These are phyloP conservation scores for Trachelipus rathkii DNA, from an alignment of 1,140 invertebrate species.

Conservation along the genomic window DNA sequence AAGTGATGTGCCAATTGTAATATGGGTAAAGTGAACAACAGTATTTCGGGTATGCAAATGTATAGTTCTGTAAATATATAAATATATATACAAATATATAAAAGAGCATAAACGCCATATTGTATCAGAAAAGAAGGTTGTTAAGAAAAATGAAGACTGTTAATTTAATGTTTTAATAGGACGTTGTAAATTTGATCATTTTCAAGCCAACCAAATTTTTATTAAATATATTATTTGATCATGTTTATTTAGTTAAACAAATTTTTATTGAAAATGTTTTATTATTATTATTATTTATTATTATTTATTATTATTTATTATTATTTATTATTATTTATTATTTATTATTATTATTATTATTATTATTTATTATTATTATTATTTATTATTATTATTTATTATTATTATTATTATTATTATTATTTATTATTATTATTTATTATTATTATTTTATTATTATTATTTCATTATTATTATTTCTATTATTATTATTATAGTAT, in stretches of 20 bases:
- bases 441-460: too few species aligned
- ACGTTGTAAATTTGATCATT: neutral
- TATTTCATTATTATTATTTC: too few species aligned
- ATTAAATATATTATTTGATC: too few species aligned
- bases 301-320: neutral
- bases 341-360: neutral
- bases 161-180: neutral
- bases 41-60: neutral
- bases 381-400: conserved; percentile 11
- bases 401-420: too few species aligned
- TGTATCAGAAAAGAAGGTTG: neutral
- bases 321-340: neutral
- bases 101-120: neutral
- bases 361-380: neutral
- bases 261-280: too few species aligned
- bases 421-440: too few species aligned
- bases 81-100: neutral
- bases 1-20: neutral
- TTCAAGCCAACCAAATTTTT: neutral
- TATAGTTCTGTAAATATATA: neutral
- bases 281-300: neutral
- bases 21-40: neutral
- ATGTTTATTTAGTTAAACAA: too few species aligned
- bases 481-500: too few species aligned
- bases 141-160: neutral